phyloP scores from a whole-genome alignment of 2,888 invertebrate genomes.

The Oxystoma pomonae region DNA sequence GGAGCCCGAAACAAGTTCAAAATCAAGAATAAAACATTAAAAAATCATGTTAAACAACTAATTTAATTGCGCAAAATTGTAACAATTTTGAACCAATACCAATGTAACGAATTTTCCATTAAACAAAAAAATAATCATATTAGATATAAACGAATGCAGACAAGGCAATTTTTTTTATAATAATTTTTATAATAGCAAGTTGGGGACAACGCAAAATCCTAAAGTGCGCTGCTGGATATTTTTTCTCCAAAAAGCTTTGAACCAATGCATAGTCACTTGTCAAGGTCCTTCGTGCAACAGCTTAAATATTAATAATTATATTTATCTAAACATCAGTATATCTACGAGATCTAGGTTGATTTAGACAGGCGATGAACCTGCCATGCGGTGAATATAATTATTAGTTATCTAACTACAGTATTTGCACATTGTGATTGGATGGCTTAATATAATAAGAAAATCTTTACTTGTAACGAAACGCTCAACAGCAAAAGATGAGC shows the following conservation, averaged over 20 bases:
- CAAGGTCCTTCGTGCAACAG: neutral
- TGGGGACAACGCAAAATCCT: slow-evolving; percentile 17
- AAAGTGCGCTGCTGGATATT: neutral
- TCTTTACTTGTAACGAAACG: too few relatives aligned
- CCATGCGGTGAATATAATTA: neutral
- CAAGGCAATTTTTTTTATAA: slow-evolving; percentile 20
- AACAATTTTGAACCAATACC: neutral
- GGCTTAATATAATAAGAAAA: too few relatives aligned
- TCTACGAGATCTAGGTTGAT: neutral
- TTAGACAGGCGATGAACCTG: neutral
- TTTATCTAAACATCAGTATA: neutral
- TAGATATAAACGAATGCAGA: slow-evolving; percentile 20
- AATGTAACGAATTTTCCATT: neutral
- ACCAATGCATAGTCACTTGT: too few relatives aligned
- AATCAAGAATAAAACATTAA: neutral
- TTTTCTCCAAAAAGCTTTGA: too few relatives aligned
- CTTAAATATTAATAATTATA: neutral
- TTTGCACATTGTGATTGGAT: neutral
- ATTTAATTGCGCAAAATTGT: neutral
- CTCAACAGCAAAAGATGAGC: too few relatives aligned
- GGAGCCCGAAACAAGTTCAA: neutral
- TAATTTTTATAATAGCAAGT: slow-evolving; percentile 16
- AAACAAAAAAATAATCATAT: slow-evolving; percentile 16
- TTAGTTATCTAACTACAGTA: neutral
- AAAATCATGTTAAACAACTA: neutral